A percentile compares a stretch with the other conserved stretches of the same genome.
Conservation (phyloP, 2,797 vertebrate species). For the Gallinago solitaria region DNA sequence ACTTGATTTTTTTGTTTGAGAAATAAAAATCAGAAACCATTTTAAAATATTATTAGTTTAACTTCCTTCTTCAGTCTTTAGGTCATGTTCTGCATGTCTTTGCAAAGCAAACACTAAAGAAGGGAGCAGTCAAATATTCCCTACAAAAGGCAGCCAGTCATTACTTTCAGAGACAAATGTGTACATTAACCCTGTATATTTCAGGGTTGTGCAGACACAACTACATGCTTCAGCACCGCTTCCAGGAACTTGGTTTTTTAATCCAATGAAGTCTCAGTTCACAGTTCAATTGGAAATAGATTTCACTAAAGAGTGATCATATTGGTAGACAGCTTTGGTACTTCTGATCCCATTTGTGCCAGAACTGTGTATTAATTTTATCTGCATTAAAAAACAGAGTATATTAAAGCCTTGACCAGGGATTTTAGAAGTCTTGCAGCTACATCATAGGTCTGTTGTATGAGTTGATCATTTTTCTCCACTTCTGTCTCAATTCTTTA, state of each 20-base stretch:
- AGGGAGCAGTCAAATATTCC: not conserved
- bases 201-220: not conserved
- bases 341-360: not conserved
- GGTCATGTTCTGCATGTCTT: slow-evolving; percentile 20
- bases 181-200: not conserved
- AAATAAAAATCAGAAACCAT: slow-evolving; percentile 52
- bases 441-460: not conserved
- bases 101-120: slow-evolving; percentile 15
- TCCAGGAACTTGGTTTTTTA: not conserved
- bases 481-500: not conserved
- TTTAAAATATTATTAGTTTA: slow-evolving; percentile 54
- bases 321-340: not conserved
- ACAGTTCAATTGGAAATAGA: not conserved
- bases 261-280: not conserved
- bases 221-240: not conserved
- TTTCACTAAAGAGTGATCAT: not conserved
- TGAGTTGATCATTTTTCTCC: not conserved
- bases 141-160: not conserved
- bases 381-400: not conserved
- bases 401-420: not conserved
- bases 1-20: slow-evolving; percentile 60
- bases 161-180: not conserved
- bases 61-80: slow-evolving; percentile 42
- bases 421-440: not conserved
- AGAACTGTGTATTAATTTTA: not conserved